phyloP scores from a whole-genome alignment of 1,140 invertebrate species.

The Drosophila chauvacae region DNA sequence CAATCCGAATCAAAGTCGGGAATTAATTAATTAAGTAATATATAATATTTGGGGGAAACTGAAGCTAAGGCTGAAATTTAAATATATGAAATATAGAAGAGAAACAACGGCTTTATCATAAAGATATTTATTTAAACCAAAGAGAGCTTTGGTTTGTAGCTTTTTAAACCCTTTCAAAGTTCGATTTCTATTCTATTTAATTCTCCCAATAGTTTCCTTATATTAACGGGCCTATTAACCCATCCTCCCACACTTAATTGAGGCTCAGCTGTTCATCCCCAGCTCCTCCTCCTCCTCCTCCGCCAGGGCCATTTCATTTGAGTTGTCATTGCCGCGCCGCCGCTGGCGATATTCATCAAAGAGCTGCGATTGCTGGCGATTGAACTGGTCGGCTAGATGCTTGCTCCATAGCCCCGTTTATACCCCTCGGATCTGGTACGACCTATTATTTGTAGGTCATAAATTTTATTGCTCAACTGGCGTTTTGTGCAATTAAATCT shows the following conservation, averaged over 20 bases:
- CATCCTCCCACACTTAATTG: constrained; percentile 60
- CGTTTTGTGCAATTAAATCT: constrained; percentile 83
- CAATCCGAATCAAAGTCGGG: background rate
- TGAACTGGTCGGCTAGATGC: background rate
- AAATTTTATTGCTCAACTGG: constrained; percentile 84
- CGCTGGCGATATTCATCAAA: constrained; percentile 66
- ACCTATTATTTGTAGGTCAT: constrained; percentile 84
- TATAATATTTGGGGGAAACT: background rate
- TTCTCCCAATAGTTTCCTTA: background rate
- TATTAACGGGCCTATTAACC: constrained; percentile 1
- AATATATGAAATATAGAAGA: background rate
- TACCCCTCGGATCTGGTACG: constrained; percentile 38
- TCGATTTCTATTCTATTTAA: background rate
- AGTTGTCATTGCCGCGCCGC: constrained; percentile 33
- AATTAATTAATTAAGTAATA: background rate
- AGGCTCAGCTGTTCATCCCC: constrained; percentile 50
- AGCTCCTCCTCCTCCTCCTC: background rate
- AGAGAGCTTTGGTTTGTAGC: background rate
- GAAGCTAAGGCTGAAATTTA: background rate
- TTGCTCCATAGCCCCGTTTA: background rate
- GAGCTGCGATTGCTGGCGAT: constrained; percentile 56
- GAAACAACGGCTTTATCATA: background rate
- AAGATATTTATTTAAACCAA: background rate
- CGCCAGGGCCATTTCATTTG: constrained; percentile 30
- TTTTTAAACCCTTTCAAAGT: background rate